These are phyloP conservation scores for Spizaetus ornatus DNA, from an alignment of 2,113 vertebrate genomes.

Conservation along the genomic window DNA sequence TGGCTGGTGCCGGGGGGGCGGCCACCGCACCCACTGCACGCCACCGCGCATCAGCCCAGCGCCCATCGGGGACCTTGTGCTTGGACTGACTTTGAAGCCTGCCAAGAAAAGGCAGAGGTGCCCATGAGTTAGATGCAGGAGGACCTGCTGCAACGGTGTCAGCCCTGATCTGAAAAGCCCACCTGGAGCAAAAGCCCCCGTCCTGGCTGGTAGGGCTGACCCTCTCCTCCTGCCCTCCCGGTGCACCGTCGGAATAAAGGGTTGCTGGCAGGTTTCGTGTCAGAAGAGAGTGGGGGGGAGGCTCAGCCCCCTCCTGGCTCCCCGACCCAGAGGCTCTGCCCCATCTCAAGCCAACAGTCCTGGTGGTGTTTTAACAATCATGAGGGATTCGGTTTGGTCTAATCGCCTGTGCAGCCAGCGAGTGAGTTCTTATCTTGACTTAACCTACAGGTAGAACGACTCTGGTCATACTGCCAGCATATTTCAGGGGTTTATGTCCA, in stretches of 20 bases:
- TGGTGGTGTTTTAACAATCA: neutral
- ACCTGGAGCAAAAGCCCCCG: neutral
- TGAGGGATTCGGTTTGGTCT: neutral
- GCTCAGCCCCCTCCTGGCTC: fast-evolving
- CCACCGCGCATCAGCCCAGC: neutral
- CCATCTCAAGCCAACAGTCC: neutral
- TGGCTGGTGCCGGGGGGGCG: neutral
- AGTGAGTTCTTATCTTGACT: neutral
- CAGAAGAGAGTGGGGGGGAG: fast-evolving
- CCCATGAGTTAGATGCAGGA: neutral
- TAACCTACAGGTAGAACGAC: conserved; percentile 30
- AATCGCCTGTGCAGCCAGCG: neutral
- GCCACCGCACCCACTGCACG: neutral
- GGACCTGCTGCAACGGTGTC: neutral
- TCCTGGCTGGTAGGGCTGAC: neutral
- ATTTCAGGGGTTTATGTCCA: conserved; percentile 36
- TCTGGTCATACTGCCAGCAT: neutral
- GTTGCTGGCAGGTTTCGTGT: neutral
- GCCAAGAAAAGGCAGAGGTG: neutral
- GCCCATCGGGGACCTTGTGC: no score
- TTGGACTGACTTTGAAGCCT: neutral
- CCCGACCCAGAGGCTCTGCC: neutral
- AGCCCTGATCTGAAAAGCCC: neutral
- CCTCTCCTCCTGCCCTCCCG: neutral
- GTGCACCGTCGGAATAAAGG: fast-evolving